Evolutionary conservation across 2,113 vertebrate genomes (phyloP), one percentile per base, ranked within the genome.

Genomic region (Ammodytes dubius): DNA sequence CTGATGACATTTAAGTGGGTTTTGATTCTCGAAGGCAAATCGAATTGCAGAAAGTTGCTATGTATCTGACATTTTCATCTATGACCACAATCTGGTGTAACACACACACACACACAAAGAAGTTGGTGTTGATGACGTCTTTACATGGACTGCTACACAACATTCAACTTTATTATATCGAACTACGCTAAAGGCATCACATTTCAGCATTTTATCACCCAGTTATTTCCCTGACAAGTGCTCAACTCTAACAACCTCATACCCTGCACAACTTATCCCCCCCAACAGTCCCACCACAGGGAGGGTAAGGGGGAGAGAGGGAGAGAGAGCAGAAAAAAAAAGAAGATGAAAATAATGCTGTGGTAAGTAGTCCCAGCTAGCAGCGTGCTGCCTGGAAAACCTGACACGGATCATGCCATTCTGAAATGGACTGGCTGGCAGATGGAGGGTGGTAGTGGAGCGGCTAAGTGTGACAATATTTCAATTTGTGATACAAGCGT

Each of bases 321-420:
- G 71, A 42, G 50, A 37, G 46, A 67, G 43, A 45, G 12, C 49
- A 15, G 65, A 72, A 83, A 89, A 87, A 90, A 72, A 76, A 60
- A 91, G 86, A 83, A 53, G 79, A 82, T 68, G 85, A 93, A 94
- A 94, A 94, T 94, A 94, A 94, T 94, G 94, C 90, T 92, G 84
- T 91, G 91, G 91, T 87, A 96, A 95, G 94, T 95, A 95, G 95
- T 93, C 81, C 95, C 94, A 94, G 92, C 88, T 57, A 81, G 46
- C 35, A 70, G 40, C 45, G 65, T 37, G 88, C 85, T 75, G 83
- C 66, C 71, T 67, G 50, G 73, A 94, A 95, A 93, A 92, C 88
- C 89, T 14, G 93, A 83, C 59, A 86, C 7, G 87, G 91, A 93
- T 59, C 56, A 1, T 10, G 19, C 59, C 17, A 11, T 17, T 58